phyloP scores from a whole-genome alignment of 2,888 invertebrate species.

The Hydrotaea cyrtoneurina region DNA sequence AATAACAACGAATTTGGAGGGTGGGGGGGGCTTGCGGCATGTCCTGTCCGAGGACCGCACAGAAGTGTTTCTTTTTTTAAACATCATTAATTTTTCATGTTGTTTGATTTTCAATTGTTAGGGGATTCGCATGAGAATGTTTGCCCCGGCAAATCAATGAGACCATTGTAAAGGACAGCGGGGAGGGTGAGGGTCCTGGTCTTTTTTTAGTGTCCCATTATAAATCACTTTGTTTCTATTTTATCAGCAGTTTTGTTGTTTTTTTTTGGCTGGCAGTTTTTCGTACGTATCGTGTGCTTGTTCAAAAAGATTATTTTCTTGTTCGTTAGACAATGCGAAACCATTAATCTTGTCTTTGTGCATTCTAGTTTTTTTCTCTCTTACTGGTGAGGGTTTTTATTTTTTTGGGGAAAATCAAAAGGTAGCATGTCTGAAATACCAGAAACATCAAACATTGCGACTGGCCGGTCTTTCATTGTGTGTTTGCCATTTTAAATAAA shows the following conservation, averaged over 20 bases:
- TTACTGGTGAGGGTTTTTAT: neutral
- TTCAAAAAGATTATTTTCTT: slow-evolving; percentile 12
- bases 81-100: slow-evolving; percentile 61
- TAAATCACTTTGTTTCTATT: slow-evolving; percentile 65
- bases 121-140: slow-evolving; percentile 15
- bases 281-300: neutral
- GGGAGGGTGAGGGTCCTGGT: neutral
- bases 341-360: slow-evolving; percentile 19
- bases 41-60: neutral
- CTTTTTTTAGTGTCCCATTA: slow-evolving; percentile 59
- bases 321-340: neutral
- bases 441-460: neutral
- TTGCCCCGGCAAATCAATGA: neutral
- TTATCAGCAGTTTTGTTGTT: slow-evolving; percentile 51
- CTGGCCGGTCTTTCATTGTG: neutral
- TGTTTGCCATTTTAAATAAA: neutral
- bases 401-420: neutral
- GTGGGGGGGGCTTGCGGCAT: neutral
- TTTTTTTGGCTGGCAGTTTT: neutral
- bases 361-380: neutral
- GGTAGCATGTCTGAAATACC: neutral
- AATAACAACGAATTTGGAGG: neutral
- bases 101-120: slow-evolving; percentile 60
- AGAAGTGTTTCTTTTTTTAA: slow-evolving; percentile 11
- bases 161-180: neutral